These are phyloP conservation scores for Esox masquinongy DNA, from an alignment of 2,797 vertebrate genomes.

Conservation along the genomic window DNA sequence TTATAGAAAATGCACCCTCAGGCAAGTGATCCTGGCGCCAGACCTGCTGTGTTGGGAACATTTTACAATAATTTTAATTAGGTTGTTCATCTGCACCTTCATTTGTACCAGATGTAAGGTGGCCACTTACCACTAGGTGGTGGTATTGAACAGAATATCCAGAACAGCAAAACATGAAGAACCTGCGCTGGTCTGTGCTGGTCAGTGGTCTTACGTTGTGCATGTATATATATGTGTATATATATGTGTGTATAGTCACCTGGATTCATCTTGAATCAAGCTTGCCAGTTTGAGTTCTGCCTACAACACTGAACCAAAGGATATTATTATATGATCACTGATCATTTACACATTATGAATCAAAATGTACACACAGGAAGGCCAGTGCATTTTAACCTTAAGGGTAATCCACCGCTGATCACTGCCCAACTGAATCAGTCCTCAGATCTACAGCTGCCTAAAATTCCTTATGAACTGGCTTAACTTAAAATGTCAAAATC, in stretches of 20 bases:
- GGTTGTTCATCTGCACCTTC: conserved; percentile 2
- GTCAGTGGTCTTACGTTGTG: conserved; percentile 23
- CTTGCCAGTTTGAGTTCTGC: not conserved
- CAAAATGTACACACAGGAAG: conserved; percentile 2
- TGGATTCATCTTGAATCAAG: not conserved
- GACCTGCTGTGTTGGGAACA: not conserved
- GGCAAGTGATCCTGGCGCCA: no score
- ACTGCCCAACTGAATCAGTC: conserved; percentile 36
- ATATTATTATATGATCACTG: not conserved
- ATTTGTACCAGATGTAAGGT: conserved; percentile 19
- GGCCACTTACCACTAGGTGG: conserved; percentile 63
- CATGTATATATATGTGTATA: not conserved
- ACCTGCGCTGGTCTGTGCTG: conserved; percentile 13
- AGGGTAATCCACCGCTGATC: conserved; percentile 14
- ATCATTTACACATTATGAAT: not conserved
- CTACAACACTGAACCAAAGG: not conserved
- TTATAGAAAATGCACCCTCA: no score
- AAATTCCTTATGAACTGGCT: conserved; percentile 2
- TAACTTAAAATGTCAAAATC: conserved; percentile 16
- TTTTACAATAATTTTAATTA: not conserved
- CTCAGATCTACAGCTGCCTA: conserved; percentile 44
- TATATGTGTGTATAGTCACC: not conserved
- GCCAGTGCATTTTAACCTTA: conserved; percentile 2
- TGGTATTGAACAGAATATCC: conserved; percentile 32
- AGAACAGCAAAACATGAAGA: not conserved